Evolutionary conservation across 2,113 vertebrate species (phyloP), one percentile per base, ranked within the genome.

Genomic region (Cavia porcellus): DNA sequence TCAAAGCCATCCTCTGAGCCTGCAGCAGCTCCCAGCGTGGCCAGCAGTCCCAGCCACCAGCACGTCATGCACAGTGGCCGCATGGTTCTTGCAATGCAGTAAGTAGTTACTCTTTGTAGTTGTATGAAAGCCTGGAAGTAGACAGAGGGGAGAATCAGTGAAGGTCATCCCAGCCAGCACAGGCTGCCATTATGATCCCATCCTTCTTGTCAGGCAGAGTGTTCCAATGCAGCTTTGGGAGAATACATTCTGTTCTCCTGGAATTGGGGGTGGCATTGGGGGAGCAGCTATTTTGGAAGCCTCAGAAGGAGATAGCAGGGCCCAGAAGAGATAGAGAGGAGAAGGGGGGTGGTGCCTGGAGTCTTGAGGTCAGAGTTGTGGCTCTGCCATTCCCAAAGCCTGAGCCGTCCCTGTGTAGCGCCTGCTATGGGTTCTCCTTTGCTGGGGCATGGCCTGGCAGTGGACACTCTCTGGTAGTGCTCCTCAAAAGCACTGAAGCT

Each of bases 1-100:
- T 99, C 99, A 79, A 98, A 98, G 95, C 99, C 99, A 55, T 99
- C 98, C 81, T 98, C 97, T 90, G 97, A 98, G 89, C 98, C 98
- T 42, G 98, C 92, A 32, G 98, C 97, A 45, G 97, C 95, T 62
- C 98, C 98, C 86, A 97, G 82, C 52, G 97, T 86, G 38, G 98
- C 98, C 97, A 98, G 98, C 94, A 99, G 96, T 92, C 99, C 98
- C 94, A 99, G 98, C 97, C 97, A 98, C 96, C 97, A 98, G 97
- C 99, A 98, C 50, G 99, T 97, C 92, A 99, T 93, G 72, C 98
- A 95, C 96, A 24, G 95, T 24, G 97, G 97, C 96, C 94, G 98
- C 98, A 98, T 99, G 98, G 97, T 99, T 96, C 77, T 98, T 89
- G 86, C 72, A 55, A n/a, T 68, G 90, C 52, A 88, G 50, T 66